Evolutionary conservation across 2,888 invertebrate species (phyloP).

Genomic region (Oscheius sp.): DNA sequence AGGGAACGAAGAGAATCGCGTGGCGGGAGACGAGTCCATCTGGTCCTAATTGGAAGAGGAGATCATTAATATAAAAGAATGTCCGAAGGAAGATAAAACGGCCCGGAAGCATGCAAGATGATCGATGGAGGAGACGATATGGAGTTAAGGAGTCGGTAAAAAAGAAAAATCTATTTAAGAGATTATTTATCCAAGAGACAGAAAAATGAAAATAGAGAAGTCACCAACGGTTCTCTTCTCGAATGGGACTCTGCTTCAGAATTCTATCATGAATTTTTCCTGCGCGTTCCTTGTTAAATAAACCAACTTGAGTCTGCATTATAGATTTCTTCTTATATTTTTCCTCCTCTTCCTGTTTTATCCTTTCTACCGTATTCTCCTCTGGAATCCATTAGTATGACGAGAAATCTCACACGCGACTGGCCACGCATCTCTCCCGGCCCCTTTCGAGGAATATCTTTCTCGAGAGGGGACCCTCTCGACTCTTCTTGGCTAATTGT

Average conservation of each 20-base stretch:
- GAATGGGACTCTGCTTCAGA: slow-evolving; percentile 18
- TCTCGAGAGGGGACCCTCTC: slow-evolving; percentile 1
- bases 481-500: slow-evolving; percentile 21
- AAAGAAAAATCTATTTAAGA: background rate
- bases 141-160: background rate
- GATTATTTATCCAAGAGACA: background rate
- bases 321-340: background rate
- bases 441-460: slow-evolving; percentile 6
- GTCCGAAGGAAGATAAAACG: slow-evolving; percentile 20
- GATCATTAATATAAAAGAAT: slow-evolving; percentile 33
- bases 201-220: background rate
- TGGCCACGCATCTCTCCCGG: slow-evolving; percentile 5
- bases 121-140: slow-evolving; percentile 10
- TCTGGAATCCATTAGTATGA: slow-evolving; percentile 26
- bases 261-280: slow-evolving; percentile 27
- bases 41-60: slow-evolving; percentile 25
- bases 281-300: slow-evolving; percentile 23
- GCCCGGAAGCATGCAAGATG: slow-evolving; percentile 30
- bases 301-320: slow-evolving; percentile 24
- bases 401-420: slow-evolving; percentile 32
- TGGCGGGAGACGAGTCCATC: background rate
- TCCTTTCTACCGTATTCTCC: background rate
- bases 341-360: background rate
- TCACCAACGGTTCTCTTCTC: background rate
- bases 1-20: background rate